phyloP scores from a whole-genome alignment of 1,140 invertebrate species.

The Platorchestia sp. region DNA sequence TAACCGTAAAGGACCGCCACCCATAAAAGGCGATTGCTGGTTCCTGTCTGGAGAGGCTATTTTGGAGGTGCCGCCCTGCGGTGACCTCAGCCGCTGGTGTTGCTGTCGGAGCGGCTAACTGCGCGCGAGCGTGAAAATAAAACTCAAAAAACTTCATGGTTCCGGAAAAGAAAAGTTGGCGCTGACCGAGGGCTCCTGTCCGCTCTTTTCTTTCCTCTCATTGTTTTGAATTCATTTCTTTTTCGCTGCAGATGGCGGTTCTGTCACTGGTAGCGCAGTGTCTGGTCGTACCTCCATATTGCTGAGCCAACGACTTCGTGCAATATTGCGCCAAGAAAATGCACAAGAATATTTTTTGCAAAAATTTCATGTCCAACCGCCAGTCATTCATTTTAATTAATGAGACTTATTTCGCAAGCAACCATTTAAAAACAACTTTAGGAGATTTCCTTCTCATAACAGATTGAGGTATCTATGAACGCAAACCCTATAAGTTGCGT shows the following conservation, averaged over 20 bases:
- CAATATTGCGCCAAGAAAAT: not conserved
- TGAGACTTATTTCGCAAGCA: not conserved
- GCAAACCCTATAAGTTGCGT: not conserved
- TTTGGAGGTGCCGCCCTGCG: not conserved
- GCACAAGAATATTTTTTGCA: not conserved
- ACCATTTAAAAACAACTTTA: not conserved
- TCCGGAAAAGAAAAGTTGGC: not conserved
- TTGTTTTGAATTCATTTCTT: not conserved
- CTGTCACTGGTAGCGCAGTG: not conserved
- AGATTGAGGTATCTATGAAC: not conserved
- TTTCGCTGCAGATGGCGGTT: not conserved
- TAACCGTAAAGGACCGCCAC: constrained; percentile 37
- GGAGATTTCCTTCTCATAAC: not conserved
- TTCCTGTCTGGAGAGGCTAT: constrained; percentile 1
- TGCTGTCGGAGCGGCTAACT: not conserved
- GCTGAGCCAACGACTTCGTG: not conserved
- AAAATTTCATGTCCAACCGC: not conserved
- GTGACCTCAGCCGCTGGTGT: not conserved
- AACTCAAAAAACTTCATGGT: constrained; percentile 3
- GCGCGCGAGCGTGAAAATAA: not conserved
- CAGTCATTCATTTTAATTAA: not conserved
- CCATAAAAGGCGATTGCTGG: constrained; percentile 47
- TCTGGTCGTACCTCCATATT: not conserved
- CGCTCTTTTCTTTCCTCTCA: not conserved
- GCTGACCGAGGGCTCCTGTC: not conserved